Base-by-base conservation (phyloP, 2,888 invertebrate genomes). In the Molanna angustata region DNA sequence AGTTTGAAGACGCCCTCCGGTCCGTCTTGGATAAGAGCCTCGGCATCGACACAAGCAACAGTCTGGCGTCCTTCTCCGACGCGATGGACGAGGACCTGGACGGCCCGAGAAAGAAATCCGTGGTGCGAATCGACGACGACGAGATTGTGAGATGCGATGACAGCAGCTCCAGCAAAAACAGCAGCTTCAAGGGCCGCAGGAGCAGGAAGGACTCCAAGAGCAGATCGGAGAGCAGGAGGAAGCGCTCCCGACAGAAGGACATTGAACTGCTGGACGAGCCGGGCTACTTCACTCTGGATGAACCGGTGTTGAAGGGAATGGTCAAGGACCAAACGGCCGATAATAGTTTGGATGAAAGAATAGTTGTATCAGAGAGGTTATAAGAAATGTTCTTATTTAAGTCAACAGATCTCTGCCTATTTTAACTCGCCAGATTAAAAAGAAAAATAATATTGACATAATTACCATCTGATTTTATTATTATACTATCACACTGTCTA, bases 1-100 rank as follows among this genome's bases (percentile, higher is more conserved):
- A 21, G 2, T 54, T 54, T 22, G 54, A 54, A 20, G 54, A 54
- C 6, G 54, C 54, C 2, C 19, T 54, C 35, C 17, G 54, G 14
- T 47, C 47, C 3, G 50, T 44, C 0, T 21, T 52, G 4, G 52
- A 52, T 20, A 39, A 52, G 11, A 27, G 41, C 11, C 22, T 46
- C 17, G 45, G 49, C 14, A 50, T 54, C n/a, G 43, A 53, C 7
- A 39, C 45, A 14, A 21, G 22, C 7, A 21, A 22, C 17, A 32
- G 13, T 2, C 32, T 16, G 14, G 9, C 16, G 2, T 19, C 4
- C 1, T 18, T 27, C 4, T 20, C 13, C 11, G 31, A 39, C 7
- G 19, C n/a, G 17, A 20, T 19, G 6, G 33, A 19, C 1, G 19
- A 37, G 14, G 35, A 19, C 4, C 33, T 17, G 35, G 27, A 35